Evolutionary conservation across 2,113 vertebrate genomes (phyloP).

Genomic region (Proteles cristata): DNA sequence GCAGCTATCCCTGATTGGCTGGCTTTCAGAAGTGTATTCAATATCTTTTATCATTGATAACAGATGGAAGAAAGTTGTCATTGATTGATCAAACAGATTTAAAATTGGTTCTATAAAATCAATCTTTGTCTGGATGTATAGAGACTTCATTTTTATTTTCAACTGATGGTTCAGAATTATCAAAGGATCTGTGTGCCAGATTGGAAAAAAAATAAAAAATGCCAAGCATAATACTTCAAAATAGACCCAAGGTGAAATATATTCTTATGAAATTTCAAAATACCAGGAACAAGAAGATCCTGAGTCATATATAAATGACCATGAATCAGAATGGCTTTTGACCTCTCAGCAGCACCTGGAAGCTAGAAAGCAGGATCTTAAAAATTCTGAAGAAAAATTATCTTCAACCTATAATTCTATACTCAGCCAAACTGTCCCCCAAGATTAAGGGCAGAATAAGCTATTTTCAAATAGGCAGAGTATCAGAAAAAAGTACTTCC

Average conservation of each 20-base stretch:
- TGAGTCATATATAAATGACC: background rate
- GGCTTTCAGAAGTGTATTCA: constrained; percentile 17
- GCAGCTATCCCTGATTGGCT: background rate
- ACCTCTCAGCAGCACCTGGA: background rate
- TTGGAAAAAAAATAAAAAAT: background rate
- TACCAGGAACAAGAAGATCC: background rate
- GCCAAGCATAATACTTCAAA: background rate
- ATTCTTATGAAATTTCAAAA: background rate
- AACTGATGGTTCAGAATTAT: background rate
- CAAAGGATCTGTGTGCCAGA: constrained; percentile 33
- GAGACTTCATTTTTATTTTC: background rate
- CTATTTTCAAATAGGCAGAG: background rate
- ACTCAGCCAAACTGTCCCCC: background rate
- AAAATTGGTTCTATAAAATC: background rate
- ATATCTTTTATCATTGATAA: background rate
- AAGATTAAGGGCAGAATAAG: background rate
- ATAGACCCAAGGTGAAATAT: background rate
- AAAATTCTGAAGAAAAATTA: constrained; percentile 18
- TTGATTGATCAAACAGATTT: background rate
- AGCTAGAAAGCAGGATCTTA: background rate
- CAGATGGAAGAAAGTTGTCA: background rate
- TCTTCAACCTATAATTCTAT: constrained; percentile 5
- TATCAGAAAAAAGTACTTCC: background rate
- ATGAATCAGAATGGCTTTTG: background rate
- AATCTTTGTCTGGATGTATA: background rate